Evolutionary conservation across 2,797 vertebrate genomes (phyloP).

Genomic region (Arnoldichthys spilopterus): DNA sequence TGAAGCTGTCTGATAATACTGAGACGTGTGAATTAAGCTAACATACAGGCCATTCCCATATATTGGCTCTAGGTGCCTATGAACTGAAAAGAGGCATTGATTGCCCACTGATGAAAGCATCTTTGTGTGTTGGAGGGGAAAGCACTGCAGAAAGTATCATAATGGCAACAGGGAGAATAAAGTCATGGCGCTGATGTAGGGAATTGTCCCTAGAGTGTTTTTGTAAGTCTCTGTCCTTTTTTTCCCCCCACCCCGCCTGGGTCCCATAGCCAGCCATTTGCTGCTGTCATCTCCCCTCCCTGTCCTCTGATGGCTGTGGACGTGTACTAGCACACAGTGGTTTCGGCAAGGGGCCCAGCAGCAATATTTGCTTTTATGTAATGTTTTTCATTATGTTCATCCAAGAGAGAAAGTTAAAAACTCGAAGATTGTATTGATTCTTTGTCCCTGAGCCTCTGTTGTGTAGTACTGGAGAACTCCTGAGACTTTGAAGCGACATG

Average conservation of each 20-base stretch:
- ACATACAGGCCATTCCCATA: background rate
- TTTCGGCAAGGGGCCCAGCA: conserved; percentile 48
- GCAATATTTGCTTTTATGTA: conserved; percentile 74
- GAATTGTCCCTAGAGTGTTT: conserved; percentile 10
- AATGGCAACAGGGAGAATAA: conserved; percentile 16
- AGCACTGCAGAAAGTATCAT: background rate
- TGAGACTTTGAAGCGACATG: conserved; percentile 60
- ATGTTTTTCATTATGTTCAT: conserved; percentile 73
- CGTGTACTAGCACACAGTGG: conserved; percentile 27
- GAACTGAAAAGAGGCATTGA: conserved; percentile 21
- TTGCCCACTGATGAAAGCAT: conserved; percentile 9
- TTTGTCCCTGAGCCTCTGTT: conserved; percentile 69
- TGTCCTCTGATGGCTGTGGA: conserved; percentile 34
- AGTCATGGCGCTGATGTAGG: conserved; percentile 14
- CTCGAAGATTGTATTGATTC: conserved; percentile 76
- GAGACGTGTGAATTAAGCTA: conserved; percentile 4
- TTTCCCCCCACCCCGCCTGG: background rate
- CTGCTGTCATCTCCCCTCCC: conserved; percentile 40
- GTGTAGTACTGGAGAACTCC: conserved; percentile 63
- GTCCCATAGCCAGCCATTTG: conserved; percentile 37
- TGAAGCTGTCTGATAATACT: conserved; percentile 53
- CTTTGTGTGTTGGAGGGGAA: conserved; percentile 2
- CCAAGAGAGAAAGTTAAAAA: conserved; percentile 66
- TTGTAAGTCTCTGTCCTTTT: conserved; percentile 23
- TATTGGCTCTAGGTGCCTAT: conserved; percentile 2